phyloP scores from a whole-genome alignment of 1,140 invertebrate genomes.

The Diorhabda sublineata region DNA sequence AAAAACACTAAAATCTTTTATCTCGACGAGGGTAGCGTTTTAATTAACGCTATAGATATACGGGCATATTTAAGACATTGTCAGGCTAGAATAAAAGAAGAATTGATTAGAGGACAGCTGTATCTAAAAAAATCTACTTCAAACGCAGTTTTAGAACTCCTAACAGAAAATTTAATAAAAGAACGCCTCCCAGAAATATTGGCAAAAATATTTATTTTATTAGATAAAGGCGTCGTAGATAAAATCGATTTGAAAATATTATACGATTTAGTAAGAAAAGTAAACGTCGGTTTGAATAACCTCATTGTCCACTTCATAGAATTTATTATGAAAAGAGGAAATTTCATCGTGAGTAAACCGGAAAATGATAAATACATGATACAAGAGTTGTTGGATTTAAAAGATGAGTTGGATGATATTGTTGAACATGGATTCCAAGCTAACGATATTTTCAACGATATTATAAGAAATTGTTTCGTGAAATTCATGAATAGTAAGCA shows the following conservation, averaged over 20 bases:
- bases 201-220: slow-evolving; percentile 70
- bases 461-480: slow-evolving; percentile 93
- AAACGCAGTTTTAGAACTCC: slow-evolving; percentile 9
- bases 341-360: slow-evolving; percentile 91
- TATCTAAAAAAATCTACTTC: slow-evolving; percentile 41
- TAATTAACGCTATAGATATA: slow-evolving; percentile 87
- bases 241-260: slow-evolving; percentile 81
- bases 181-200: slow-evolving; percentile 52
- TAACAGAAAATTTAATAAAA: slow-evolving; percentile 72
- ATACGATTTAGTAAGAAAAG: slow-evolving; percentile 80
- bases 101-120: slow-evolving; percentile 85
- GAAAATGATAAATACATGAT: slow-evolving; percentile 98
- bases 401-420: slow-evolving; percentile 93
- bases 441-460: slow-evolving; percentile 90
- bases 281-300: slow-evolving; percentile 83
- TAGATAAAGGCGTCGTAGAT: slow-evolving; percentile 90
- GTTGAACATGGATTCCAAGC: slow-evolving; percentile 84
- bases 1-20: slow-evolving; percentile 85
- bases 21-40: slow-evolving; percentile 74
- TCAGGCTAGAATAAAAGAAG: slow-evolving; percentile 84
- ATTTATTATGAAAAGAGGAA: slow-evolving; percentile 93
- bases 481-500: slow-evolving; percentile 93
- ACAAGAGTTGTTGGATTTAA: slow-evolving; percentile 91
- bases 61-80: slow-evolving; percentile 90
- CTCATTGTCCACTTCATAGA: slow-evolving; percentile 84